phyloP scores from a whole-genome alignment of 2,797 vertebrate genomes.

The Pelodytes ibericus region DNA sequence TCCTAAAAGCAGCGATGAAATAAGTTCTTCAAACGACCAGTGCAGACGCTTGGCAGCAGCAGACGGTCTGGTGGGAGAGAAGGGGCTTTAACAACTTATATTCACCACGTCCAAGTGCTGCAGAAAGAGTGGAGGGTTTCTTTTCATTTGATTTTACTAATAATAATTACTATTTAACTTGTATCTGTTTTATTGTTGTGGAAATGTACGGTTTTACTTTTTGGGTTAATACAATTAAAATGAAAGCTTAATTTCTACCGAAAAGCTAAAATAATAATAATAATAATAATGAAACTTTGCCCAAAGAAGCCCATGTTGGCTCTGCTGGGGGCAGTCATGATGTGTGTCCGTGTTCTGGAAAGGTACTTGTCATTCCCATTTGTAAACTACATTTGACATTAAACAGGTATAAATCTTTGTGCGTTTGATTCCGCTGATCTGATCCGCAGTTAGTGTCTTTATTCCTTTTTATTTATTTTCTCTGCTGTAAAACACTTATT shows the following conservation, averaged over 20 bases:
- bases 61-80: not conserved
- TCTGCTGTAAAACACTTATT: not conserved
- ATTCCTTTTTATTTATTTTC: not conserved
- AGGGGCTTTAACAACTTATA: not conserved
- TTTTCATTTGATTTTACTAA: conserved; percentile 8
- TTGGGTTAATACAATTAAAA: not conserved
- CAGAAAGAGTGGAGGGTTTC: no score
- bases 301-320: conserved; percentile 77
- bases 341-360: conserved; percentile 85
- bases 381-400: conserved; percentile 95
- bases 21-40: no score
- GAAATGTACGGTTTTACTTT: conserved; percentile 30
- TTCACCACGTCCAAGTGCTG: no score
- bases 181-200: conserved; percentile 43
- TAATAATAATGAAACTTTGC: conserved; percentile 64
- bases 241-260: conserved; percentile 7
- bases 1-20: no score
- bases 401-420: conserved; percentile 86
- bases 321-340: conserved; percentile 78
- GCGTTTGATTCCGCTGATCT: not conserved
- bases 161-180: conserved; percentile 11
- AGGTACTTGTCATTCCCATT: conserved; percentile 90
- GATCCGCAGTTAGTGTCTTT: not conserved
- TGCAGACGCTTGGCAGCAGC: not conserved
- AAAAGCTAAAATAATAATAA: not conserved